These are phyloP conservation scores for Hypotaenidia philippensis DNA, from an alignment of 2,797 vertebrate species.

Conservation along the genomic window DNA sequence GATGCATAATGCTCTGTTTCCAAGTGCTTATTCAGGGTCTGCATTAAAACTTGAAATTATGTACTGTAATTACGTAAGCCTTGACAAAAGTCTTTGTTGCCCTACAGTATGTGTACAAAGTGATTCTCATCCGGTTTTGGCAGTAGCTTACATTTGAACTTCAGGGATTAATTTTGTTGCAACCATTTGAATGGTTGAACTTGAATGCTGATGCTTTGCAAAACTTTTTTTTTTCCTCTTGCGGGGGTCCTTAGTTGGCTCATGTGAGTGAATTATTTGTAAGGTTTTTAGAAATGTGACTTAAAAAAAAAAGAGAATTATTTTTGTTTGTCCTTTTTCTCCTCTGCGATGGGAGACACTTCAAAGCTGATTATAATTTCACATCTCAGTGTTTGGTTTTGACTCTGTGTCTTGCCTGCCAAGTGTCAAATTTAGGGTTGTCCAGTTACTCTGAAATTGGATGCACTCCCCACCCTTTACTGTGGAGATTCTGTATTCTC, in stretches of 20 bases:
- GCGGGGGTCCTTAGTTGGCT: background rate
- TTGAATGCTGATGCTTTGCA: background rate
- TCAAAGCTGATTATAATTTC: slow-evolving; percentile 23
- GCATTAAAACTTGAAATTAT: slow-evolving; percentile 73
- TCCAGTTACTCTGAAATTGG: background rate
- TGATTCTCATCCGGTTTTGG: slow-evolving; percentile 36
- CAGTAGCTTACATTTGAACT: slow-evolving; percentile 48
- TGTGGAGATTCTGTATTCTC: background rate
- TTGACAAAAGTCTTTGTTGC: slow-evolving; percentile 58
- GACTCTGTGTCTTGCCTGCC: background rate
- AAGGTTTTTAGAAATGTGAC: background rate
- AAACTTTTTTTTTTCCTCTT: background rate
- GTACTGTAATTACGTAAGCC: slow-evolving; percentile 61
- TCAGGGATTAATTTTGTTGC: slow-evolving; percentile 37
- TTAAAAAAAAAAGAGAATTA: background rate
- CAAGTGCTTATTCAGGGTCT: slow-evolving; percentile 38
- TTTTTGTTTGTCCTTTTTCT: slow-evolving; percentile 1
- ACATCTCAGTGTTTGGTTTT: background rate
- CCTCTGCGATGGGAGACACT: background rate
- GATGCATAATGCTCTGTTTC: slow-evolving; percentile 66
- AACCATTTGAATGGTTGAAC: background rate
- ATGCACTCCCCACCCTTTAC: background rate
- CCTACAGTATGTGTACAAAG: slow-evolving; percentile 36
- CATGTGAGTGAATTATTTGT: background rate
- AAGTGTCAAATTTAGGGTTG: background rate